Evolutionary conservation across 2,888 invertebrate genomes (phyloP).

Genomic region (Eupeodes luniger): DNA sequence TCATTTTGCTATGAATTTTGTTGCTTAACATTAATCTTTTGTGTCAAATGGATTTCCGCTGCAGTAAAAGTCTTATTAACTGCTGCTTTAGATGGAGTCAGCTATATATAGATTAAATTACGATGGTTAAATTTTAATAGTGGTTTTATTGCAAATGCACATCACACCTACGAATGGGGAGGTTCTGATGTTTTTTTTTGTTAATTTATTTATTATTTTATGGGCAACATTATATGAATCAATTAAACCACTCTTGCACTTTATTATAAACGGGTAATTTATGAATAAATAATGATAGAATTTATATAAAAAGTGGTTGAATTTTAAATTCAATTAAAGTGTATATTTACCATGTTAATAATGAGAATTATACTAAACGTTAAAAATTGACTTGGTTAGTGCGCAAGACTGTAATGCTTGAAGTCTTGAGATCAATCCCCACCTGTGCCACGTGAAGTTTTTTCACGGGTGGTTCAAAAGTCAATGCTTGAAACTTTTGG

Average conservation of each 20-base stretch:
- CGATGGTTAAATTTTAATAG: conserved; percentile 23
- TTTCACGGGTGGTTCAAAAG: too few species aligned
- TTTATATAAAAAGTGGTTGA: background rate
- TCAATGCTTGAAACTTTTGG: too few species aligned
- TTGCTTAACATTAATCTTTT: conserved; percentile 60
- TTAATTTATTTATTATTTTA: background rate
- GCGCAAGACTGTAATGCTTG: too few species aligned
- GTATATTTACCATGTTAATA: background rate
- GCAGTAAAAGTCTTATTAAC: conserved; percentile 9
- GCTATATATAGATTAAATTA: conserved; percentile 23
- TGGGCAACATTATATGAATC: conserved; percentile 38
- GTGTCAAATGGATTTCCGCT: conserved; percentile 73
- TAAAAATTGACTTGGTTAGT: too few species aligned
- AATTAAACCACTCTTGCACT: conserved; percentile 48
- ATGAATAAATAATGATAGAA: conserved; percentile 47
- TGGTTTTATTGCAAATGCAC: conserved; percentile 31
- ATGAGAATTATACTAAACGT: background rate
- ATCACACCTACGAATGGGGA: conserved; percentile 46
- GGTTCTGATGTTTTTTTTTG: conserved; percentile 26
- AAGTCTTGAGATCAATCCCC: too few species aligned
- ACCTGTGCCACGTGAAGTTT: too few species aligned
- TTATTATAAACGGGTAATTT: conserved; percentile 44
- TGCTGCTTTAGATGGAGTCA: background rate
- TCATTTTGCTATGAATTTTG: conserved; percentile 47
- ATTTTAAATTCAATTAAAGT: background rate